Conservation (phyloP, 2,797 vertebrate species). For the Salarias fasciatus region DNA sequence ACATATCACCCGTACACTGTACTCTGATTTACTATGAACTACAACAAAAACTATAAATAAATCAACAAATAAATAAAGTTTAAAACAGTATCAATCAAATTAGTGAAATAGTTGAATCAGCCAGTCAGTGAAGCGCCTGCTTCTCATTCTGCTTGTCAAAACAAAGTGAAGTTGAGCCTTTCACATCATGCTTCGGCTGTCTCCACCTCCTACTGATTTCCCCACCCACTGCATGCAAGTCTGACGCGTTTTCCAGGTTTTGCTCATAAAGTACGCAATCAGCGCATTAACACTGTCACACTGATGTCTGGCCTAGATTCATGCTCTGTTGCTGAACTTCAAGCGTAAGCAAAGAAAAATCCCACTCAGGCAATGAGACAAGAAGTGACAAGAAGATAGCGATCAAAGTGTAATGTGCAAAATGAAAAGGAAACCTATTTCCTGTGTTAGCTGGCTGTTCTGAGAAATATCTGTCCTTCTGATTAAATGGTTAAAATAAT, state of each 20-base stretch:
- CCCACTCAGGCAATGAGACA: background rate
- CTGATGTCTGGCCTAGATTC: background rate
- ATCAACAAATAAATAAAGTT: background rate
- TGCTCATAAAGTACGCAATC: background rate
- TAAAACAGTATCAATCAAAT: conserved; percentile 6
- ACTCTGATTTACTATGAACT: background rate
- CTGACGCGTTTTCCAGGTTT: conserved; percentile 53
- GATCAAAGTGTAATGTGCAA: background rate
- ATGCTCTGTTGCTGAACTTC: background rate
- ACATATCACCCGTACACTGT: conserved; percentile 30
- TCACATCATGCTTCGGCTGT: conserved; percentile 12
- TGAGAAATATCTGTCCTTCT: no score
- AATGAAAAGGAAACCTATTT: background rate
- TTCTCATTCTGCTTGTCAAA: conserved; percentile 26
- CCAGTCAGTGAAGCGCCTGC: background rate
- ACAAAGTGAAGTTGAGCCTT: conserved; percentile 15
- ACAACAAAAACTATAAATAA: background rate
- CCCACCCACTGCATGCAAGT: conserved; percentile 50
- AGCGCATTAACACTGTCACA: background rate
- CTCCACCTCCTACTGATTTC: conserved; percentile 40
- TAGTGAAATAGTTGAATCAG: background rate
- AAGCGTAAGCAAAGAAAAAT: background rate
- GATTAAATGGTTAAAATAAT: background rate
- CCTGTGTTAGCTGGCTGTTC: background rate
- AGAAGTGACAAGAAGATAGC: background rate